These are phyloP conservation scores for Drosophila phalerata DNA, from an alignment of 2,888 invertebrate genomes.

Conservation along the genomic window DNA sequence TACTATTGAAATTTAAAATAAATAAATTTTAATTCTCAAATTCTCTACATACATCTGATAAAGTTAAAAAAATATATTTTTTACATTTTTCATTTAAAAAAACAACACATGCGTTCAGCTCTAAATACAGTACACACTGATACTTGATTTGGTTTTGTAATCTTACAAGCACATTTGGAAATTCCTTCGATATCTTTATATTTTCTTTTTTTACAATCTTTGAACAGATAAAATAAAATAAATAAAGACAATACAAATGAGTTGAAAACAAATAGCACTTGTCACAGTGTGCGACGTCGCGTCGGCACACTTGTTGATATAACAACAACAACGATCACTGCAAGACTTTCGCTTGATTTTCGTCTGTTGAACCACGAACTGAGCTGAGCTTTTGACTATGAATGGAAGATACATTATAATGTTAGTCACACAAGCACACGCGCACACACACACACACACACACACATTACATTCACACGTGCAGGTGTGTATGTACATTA, in stretches of 20 bases:
- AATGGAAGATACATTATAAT: slow-evolving; percentile 36
- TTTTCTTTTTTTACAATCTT: background rate
- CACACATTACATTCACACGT: background rate
- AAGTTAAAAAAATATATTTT: background rate
- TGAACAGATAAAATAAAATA: background rate
- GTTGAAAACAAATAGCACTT: slow-evolving; percentile 5
- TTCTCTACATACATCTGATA: no score
- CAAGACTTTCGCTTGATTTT: slow-evolving; percentile 50
- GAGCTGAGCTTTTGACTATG: slow-evolving; percentile 40
- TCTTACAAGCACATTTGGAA: slow-evolving; percentile 11
- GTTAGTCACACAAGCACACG: slow-evolving; percentile 10
- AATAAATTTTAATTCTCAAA: no score
- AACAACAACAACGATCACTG: slow-evolving; percentile 21
- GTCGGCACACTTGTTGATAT: slow-evolving; percentile 43
- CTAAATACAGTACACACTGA: slow-evolving; percentile 2
- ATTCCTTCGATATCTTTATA: background rate
- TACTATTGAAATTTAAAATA: no score
- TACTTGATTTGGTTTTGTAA: slow-evolving; percentile 1
- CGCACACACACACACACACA: slow-evolving; percentile 1
- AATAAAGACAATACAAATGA: background rate
- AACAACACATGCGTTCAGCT: background rate
- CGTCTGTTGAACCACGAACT: slow-evolving; percentile 22
- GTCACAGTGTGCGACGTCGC: slow-evolving; percentile 40
- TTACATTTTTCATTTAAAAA: no score
- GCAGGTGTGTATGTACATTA: slow-evolving; percentile 7